Conservation (phyloP, 1,140 invertebrate genomes). For the Drosophila lacertosa region DNA sequence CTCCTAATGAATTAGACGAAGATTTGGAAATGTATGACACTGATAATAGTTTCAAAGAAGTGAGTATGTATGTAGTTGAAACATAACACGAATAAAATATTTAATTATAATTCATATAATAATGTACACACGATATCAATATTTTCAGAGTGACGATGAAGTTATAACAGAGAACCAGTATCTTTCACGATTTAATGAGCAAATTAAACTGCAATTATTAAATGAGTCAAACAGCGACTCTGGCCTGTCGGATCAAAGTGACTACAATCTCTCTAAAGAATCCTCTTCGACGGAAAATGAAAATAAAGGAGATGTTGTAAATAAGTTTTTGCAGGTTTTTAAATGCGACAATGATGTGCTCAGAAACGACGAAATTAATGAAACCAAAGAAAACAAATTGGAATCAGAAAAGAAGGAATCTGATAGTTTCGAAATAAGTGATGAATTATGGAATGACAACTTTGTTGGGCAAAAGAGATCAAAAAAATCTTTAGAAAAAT, state of each 20-base stretch:
- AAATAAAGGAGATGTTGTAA: slow-evolving; percentile 44
- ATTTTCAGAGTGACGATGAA: slow-evolving; percentile 59
- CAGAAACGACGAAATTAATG: slow-evolving; percentile 29
- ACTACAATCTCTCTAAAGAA: slow-evolving; percentile 51
- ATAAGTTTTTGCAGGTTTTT: slow-evolving; percentile 69
- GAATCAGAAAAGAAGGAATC: slow-evolving; percentile 36
- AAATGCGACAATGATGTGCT: slow-evolving; percentile 27
- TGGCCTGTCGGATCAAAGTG: slow-evolving; percentile 56
- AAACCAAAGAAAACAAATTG: slow-evolving; percentile 21
- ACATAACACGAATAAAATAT: not conserved
- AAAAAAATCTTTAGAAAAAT: slow-evolving; percentile 57
- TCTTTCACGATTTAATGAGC: slow-evolving; percentile 63
- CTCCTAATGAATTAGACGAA: slow-evolving; percentile 25
- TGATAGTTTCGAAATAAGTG: slow-evolving; percentile 30
- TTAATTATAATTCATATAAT: not conserved
- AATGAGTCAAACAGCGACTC: slow-evolving; percentile 69
- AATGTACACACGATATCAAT: not conserved
- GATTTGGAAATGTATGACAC: slow-evolving; percentile 40
- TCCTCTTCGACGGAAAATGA: slow-evolving; percentile 37
- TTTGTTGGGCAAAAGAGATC: slow-evolving; percentile 15
- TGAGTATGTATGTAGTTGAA: slow-evolving; percentile 51
- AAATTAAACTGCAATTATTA: slow-evolving; percentile 70
- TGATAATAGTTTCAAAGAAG: slow-evolving; percentile 53
- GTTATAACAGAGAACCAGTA: slow-evolving; percentile 68
- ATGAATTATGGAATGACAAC: slow-evolving; percentile 50